phyloP scores from a whole-genome alignment of 2,113 vertebrate genomes.

The Ailurus styani region DNA sequence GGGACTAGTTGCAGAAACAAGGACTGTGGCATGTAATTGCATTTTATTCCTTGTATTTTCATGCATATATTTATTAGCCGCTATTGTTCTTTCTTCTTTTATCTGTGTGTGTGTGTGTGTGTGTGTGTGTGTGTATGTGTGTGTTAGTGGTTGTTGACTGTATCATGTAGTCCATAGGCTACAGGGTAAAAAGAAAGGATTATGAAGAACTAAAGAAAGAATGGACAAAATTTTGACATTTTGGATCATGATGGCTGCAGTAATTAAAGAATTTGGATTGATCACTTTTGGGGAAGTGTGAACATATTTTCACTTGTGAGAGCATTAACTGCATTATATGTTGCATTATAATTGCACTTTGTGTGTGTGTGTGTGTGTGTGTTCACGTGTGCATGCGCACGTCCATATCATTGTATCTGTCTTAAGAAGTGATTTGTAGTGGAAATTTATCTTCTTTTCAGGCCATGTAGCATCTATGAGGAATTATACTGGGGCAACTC shows the following conservation, averaged over 20 bases:
- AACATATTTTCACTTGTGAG: neutral
- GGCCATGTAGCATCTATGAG: neutral
- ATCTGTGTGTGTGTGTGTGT: neutral
- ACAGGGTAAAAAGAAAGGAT: neutral
- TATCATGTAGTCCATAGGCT: neutral
- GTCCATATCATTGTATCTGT: neutral
- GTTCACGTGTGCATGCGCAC: too few relatives aligned
- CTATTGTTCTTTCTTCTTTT: neutral
- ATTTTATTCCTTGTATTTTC: neutral
- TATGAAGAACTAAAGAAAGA: neutral
- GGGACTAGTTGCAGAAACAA: neutral
- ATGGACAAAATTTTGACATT: neutral
- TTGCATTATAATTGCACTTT: neutral
- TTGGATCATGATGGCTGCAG: neutral
- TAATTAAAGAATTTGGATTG: neutral
- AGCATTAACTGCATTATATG: neutral
- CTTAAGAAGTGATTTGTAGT: neutral
- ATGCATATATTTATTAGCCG: neutral
- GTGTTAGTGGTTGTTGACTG: neutral
- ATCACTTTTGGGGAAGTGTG: neutral
- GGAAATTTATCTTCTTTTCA: neutral
- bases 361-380: neutral
- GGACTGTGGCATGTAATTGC: neutral
- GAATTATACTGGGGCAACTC: neutral
- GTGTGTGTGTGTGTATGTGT: neutral